Conservation (phyloP, 1,140 invertebrate species). For the Drosophila melanica region DNA sequence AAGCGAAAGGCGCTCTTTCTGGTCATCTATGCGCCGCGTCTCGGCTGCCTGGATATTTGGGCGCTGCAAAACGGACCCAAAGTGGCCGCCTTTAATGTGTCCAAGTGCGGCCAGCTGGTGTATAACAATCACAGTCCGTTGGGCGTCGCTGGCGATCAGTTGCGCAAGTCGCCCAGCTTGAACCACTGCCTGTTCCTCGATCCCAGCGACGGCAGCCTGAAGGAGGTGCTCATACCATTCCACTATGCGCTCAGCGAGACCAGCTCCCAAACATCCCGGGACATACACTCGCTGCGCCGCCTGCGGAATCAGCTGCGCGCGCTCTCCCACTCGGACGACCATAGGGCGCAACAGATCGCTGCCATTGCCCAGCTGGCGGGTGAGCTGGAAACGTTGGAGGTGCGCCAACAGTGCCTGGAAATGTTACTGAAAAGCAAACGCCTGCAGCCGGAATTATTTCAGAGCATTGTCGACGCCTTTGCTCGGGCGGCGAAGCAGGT, state of each 20-base stretch:
- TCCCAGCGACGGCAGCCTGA: constrained; percentile 89
- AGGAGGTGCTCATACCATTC: constrained; percentile 94
- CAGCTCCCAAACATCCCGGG: constrained; percentile 93
- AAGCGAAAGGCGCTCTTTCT: constrained; percentile 89
- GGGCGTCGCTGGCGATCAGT: constrained; percentile 71
- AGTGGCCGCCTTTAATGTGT: constrained; percentile 95
- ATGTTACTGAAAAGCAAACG: constrained; percentile 87
- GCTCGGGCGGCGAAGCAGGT: constrained; percentile 10
- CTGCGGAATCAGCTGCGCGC: constrained; percentile 88
- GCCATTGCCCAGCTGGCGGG: constrained; percentile 85
- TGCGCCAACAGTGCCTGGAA: constrained; percentile 89
- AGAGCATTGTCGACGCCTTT: constrained; percentile 64
- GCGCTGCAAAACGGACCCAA: constrained; percentile 92
- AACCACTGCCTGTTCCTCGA: constrained; percentile 93
- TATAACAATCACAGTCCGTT: constrained; percentile 92
- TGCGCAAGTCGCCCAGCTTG: constrained; percentile 85
- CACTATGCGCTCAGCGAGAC: constrained; percentile 94
- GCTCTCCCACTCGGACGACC: constrained; percentile 83
- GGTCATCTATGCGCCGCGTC: constrained; percentile 93
- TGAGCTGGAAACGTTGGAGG: constrained; percentile 90
- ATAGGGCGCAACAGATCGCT: constrained; percentile 17
- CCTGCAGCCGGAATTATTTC: constrained; percentile 66
- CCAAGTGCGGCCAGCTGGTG: constrained; percentile 91
- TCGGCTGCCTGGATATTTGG: constrained; percentile 94
- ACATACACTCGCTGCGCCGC: constrained; percentile 93